Conservation (phyloP, 2,888 invertebrate species). For the Unio delphinus region DNA sequence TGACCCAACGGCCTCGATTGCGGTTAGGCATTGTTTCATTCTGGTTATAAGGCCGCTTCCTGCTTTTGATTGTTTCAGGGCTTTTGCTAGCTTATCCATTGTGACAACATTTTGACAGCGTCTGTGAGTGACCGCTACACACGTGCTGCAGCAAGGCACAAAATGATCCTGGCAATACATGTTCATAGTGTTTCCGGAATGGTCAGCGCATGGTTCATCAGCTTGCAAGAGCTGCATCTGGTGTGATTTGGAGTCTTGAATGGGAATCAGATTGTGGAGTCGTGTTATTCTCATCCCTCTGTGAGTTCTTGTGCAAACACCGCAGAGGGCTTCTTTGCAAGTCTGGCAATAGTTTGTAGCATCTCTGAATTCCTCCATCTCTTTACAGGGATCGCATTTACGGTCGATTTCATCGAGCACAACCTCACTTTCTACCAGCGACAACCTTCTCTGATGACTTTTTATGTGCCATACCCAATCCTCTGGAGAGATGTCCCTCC, state of each 20-base stretch:
- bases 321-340: slow-evolving; percentile 30
- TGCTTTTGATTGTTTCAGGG: slow-evolving; percentile 21
- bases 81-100: slow-evolving; percentile 20
- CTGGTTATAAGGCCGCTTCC: slow-evolving; percentile 22
- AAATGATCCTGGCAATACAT: slow-evolving; percentile 36
- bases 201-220: slow-evolving; percentile 33
- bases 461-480: too few relatives aligned
- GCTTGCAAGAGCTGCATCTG: slow-evolving; percentile 23
- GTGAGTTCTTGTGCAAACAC: slow-evolving; percentile 35
- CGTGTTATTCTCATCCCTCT: slow-evolving; percentile 35
- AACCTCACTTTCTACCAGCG: too few relatives aligned
- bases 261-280: slow-evolving; percentile 32
- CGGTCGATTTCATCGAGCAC: slow-evolving; percentile 1
- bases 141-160: slow-evolving; percentile 27
- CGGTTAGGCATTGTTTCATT: slow-evolving; percentile 22
- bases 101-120: slow-evolving; percentile 31
- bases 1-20: slow-evolving; percentile 15
- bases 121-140: slow-evolving; percentile 25
- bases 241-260: slow-evolving; percentile 25
- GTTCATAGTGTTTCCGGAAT: slow-evolving; percentile 29
- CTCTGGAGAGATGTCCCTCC: neutral
- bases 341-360: slow-evolving; percentile 38
- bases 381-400: slow-evolving; percentile 30
- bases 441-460: too few relatives aligned
- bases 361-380: slow-evolving; percentile 22